These are phyloP conservation scores for Parotocinclus haroldoi DNA, from an alignment of 2,797 vertebrate genomes.

Conservation along the genomic window DNA sequence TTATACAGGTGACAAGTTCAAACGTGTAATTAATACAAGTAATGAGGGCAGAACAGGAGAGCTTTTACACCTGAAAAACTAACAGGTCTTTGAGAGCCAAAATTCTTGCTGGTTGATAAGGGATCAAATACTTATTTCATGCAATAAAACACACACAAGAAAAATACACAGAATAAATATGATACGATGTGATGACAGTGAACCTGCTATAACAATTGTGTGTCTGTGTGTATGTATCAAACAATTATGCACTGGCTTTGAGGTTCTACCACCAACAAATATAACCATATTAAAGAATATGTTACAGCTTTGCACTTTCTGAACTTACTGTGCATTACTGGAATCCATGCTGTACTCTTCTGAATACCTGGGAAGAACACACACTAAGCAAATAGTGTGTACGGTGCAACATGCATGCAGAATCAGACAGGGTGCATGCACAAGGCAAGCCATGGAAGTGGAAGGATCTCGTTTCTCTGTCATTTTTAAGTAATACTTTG, in stretches of 20 bases:
- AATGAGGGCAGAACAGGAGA: too few relatives aligned
- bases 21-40: too few relatives aligned
- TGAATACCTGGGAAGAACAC: conserved; percentile 72
- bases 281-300: not conserved
- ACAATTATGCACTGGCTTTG: not conserved
- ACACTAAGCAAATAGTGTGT: conserved; percentile 51
- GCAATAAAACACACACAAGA: too few relatives aligned
- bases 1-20: too few relatives aligned
- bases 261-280: not conserved
- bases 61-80: too few relatives aligned
- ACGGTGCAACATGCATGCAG: conserved; percentile 28
- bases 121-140: too few relatives aligned
- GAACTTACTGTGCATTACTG: conserved; percentile 80
- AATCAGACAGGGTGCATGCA: conserved; percentile 25
- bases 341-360: conserved; percentile 84
- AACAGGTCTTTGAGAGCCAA: too few relatives aligned
- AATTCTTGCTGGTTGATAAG: too few relatives aligned
- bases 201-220: too few relatives aligned
- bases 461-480: not conserved
- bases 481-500: not conserved
- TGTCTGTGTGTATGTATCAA: too few relatives aligned
- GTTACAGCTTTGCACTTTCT: conserved; percentile 30
- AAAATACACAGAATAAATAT: too few relatives aligned
- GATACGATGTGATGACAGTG: too few relatives aligned
- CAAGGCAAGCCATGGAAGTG: conserved; percentile 10